Conservation (phyloP, 2,113 vertebrate species). For the Chelonoidis abingdonii region DNA sequence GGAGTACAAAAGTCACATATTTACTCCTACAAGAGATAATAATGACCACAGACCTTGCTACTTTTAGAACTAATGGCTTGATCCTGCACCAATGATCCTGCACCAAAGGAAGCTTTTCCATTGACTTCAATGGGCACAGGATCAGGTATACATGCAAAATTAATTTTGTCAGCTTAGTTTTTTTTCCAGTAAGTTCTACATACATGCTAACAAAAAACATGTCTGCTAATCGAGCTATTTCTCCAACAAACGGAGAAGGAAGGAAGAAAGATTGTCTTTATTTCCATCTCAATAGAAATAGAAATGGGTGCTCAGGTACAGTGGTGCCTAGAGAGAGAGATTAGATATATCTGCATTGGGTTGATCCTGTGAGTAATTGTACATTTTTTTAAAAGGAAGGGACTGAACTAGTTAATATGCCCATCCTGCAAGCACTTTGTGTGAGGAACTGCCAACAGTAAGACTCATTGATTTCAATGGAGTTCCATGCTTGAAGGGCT, state of each 20-base stretch:
- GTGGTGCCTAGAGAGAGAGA: background rate
- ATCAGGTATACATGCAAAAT: background rate
- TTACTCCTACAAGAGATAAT: background rate
- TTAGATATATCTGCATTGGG: background rate
- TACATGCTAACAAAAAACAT: no score
- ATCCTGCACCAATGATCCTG: background rate
- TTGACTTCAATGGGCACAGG: background rate
- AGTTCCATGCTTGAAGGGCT: background rate
- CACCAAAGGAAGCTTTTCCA: background rate
- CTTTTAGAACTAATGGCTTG: background rate
- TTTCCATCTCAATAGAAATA: background rate
- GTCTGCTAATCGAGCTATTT: no score
- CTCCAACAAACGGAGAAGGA: background rate
- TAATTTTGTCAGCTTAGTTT: background rate
- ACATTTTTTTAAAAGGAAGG: background rate
- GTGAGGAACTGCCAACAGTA: rapidly evolving
- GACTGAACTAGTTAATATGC: rapidly evolving
- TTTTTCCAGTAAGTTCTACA: background rate
- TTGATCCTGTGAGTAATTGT: background rate
- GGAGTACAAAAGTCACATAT: no score
- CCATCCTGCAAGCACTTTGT: rapidly evolving
- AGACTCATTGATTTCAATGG: rapidly evolving
- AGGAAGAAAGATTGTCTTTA: background rate
- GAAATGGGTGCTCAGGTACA: background rate
- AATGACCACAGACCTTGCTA: background rate